Percentiles rank a stretch among this genome's conserved stretches.
Evolutionary conservation across 92 coral and sea anemone species (phyloP).

Genomic region (Pocillopora grandis): DNA sequence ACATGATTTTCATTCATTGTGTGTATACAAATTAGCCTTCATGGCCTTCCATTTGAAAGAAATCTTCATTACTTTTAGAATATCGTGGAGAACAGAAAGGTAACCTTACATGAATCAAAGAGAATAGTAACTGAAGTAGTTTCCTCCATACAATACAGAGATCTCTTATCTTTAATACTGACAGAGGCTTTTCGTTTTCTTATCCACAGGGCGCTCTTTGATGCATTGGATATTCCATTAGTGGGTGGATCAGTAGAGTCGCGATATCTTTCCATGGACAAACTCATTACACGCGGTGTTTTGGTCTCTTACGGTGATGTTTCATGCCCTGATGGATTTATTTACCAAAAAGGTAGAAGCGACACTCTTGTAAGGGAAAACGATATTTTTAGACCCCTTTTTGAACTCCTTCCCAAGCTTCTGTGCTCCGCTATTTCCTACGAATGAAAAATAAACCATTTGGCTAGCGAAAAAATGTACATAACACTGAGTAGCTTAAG

Average conservation of each 20-base stretch:
- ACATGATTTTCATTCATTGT: no score
- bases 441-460: no score
- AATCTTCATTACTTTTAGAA: no score
- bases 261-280: constrained; percentile 22
- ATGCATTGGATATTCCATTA: constrained; percentile 22
- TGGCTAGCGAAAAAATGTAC: no score
- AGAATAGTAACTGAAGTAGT: not conserved
- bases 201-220: not conserved
- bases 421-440: no score
- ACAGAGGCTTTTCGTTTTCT: not conserved
- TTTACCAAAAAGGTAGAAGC: constrained; percentile 13
- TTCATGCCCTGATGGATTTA: constrained; percentile 7
- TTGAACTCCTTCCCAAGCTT: not conserved
- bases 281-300: constrained; percentile 11
- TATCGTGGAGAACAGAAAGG: no score
- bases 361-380: not conserved
- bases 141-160: not conserved
- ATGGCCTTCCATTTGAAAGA: no score
- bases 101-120: no score
- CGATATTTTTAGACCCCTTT: not conserved
- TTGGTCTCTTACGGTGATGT: not conserved
- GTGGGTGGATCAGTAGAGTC: constrained; percentile 13
- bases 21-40: no score
- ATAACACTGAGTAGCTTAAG: no score
- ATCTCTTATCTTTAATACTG: not conserved